phyloP scores from a whole-genome alignment of 2,888 invertebrate genomes.

The Eucera pruinosa region DNA sequence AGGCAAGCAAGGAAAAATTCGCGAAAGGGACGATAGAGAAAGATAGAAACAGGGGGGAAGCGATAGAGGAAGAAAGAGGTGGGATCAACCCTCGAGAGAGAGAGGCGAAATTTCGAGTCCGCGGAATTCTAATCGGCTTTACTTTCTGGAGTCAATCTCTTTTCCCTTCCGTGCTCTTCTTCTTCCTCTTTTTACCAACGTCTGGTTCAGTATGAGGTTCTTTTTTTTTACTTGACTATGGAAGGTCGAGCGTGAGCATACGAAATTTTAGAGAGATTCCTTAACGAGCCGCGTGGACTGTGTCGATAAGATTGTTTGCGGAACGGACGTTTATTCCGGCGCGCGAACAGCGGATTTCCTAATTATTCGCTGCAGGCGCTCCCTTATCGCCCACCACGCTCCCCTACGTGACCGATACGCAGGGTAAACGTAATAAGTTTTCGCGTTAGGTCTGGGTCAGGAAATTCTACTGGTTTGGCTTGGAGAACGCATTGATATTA shows the following conservation, averaged over 20 bases:
- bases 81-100: constrained; percentile 56
- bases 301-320: constrained; percentile 72
- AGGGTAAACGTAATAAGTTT: constrained; percentile 46
- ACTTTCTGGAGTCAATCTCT: constrained; percentile 53
- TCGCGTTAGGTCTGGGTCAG: constrained; percentile 5
- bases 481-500: not conserved
- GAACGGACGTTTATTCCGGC: constrained; percentile 56
- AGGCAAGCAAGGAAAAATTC: constrained; percentile 30
- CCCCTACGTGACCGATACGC: constrained; percentile 39
- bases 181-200: not conserved
- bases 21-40: constrained; percentile 1
- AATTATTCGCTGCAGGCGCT: constrained; percentile 57
- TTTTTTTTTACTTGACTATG: not conserved
- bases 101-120: constrained; percentile 65
- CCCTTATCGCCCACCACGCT: constrained; percentile 35
- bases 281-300: constrained; percentile 70
- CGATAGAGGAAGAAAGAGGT: no score
- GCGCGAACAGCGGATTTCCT: constrained; percentile 65
- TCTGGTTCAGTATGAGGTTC: not conserved
- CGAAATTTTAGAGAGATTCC: constrained; percentile 67
- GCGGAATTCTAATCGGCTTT: constrained; percentile 71
- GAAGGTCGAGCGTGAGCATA: constrained; percentile 61
- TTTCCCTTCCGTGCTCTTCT: constrained; percentile 12
- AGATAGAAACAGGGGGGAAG: constrained; percentile 20
- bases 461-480: not conserved